These are phyloP conservation scores for Drosophila rellima DNA, from an alignment of 2,888 invertebrate species.

Conservation along the genomic window DNA sequence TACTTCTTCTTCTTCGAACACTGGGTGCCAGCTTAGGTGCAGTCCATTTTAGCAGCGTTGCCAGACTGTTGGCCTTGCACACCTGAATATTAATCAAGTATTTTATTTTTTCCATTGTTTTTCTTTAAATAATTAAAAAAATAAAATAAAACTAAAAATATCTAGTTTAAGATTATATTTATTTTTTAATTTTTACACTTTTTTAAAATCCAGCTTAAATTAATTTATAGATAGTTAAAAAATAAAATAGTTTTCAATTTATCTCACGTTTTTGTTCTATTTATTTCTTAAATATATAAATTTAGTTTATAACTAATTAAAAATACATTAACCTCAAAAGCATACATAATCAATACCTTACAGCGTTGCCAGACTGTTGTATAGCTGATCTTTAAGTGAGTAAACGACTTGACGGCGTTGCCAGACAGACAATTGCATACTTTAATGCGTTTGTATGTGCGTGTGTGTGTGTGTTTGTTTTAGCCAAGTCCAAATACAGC, in stretches of 20 bases:
- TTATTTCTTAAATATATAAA: neutral
- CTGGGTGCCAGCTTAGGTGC: conserved; percentile 34
- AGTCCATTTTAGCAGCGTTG: conserved; percentile 18
- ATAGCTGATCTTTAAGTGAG: neutral
- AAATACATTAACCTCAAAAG: neutral
- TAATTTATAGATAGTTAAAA: no score
- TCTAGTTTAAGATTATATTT: no score
- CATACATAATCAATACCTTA: neutral
- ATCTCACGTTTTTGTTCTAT: no score
- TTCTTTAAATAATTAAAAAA: no score
- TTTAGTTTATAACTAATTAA: neutral
- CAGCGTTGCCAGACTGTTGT: conserved; percentile 1
- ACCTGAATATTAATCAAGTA: neutral
- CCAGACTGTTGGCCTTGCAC: conserved; percentile 14
- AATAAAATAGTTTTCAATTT: no score
- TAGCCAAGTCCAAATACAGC: conserved; percentile 34
- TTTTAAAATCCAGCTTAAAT: no score
- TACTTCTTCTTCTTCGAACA: neutral
- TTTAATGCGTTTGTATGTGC: neutral
- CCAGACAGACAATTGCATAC: neutral
- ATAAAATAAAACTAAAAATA: no score
- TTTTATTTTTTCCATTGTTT: no score
- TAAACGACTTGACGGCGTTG: neutral
- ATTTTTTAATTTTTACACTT: no score
- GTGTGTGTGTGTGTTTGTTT: conserved; percentile 7